phyloP scores from a whole-genome alignment of 92 coral and sea anemone species.

The Scolanthus callimorphus region DNA sequence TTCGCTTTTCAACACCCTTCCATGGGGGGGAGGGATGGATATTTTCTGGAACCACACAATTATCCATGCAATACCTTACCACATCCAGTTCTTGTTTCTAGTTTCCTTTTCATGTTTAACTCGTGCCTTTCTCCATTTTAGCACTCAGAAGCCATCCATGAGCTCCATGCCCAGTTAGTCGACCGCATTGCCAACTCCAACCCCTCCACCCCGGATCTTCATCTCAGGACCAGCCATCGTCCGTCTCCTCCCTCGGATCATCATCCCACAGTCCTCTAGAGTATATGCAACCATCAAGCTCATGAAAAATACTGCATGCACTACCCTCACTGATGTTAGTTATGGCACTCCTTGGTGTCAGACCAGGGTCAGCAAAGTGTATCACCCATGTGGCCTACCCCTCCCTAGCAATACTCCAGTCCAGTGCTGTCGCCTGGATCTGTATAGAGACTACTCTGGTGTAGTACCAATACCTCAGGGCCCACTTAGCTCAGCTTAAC shows the following conservation, averaged over 20 bases:
- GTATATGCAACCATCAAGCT: slow-evolving; percentile 70
- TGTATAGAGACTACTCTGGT: too few species aligned
- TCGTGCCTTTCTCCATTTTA: too few species aligned
- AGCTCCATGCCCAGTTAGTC: slow-evolving; percentile 80
- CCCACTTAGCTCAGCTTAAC: too few species aligned
- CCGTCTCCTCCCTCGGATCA: slow-evolving; percentile 78
- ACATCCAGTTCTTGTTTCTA: too few species aligned
- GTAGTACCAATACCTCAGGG: too few species aligned
- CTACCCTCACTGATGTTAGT: background rate
- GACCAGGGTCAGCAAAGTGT: background rate
- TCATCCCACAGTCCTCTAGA: slow-evolving; percentile 88
- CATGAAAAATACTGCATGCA: background rate
- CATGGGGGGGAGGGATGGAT: too few species aligned
- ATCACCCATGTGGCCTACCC: background rate
- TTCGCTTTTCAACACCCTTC: too few species aligned
- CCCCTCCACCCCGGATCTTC: slow-evolving; percentile 64
- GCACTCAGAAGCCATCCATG: slow-evolving; percentile 88
- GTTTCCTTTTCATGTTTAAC: too few species aligned
- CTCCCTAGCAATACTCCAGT: too few species aligned
- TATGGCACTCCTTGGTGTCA: background rate
- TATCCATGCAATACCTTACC: too few species aligned
- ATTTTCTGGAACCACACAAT: too few species aligned
- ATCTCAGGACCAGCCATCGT: slow-evolving; percentile 88
- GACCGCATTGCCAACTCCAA: slow-evolving; percentile 84
- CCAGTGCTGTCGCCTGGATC: too few species aligned